Conservation (phyloP, 2,797 vertebrate genomes). For the Moxostoma hubbsi region DNA sequence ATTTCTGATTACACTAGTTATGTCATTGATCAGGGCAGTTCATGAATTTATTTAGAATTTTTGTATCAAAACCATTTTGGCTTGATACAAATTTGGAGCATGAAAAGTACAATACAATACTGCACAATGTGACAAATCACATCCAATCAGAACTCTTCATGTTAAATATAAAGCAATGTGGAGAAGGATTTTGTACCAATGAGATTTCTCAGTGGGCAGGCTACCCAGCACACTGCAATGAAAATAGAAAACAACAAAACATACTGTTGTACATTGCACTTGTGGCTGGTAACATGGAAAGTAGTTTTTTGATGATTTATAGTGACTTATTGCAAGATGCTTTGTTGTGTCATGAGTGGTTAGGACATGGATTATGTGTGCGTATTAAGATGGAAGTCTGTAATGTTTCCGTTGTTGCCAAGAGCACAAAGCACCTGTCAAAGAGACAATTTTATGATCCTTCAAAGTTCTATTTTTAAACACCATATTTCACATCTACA, state of each 20-base stretch:
- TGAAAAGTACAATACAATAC: no score
- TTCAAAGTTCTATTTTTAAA: slow-evolving; percentile 24
- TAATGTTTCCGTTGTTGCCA: neutral
- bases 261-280: neutral
- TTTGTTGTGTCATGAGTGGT: neutral
- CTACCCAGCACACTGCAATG: neutral
- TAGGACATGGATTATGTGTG: neutral
- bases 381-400: neutral
- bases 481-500: neutral
- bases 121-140: neutral
- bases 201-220: neutral
- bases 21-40: neutral
- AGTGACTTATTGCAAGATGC: slow-evolving; percentile 4
- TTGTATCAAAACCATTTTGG: no score
- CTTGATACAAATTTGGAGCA: no score
- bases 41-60: neutral
- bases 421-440: slow-evolving; percentile 14
- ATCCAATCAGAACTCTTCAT: neutral
- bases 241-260: neutral
- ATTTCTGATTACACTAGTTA: neutral
- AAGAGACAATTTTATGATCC: neutral
- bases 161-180: neutral
- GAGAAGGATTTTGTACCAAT: neutral
- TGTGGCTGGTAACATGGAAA: no score
- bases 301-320: no score